Conservation (phyloP, 2,888 invertebrate species). For the Drosophila kanekoi region DNA sequence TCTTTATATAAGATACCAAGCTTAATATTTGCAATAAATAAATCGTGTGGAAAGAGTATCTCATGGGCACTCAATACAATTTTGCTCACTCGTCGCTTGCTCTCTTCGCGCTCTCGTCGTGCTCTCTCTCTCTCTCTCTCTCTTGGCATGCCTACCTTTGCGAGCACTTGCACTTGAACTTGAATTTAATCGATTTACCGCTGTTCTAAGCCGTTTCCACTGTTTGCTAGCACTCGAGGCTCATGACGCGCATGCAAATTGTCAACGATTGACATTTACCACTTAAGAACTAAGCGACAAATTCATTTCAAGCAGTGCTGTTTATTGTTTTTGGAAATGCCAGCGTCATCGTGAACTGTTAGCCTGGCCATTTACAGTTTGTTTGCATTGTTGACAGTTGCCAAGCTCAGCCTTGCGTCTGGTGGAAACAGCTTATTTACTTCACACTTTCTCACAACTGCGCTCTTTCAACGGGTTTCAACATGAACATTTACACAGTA, state of each 20-base stretch:
- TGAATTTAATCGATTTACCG: conserved; percentile 36
- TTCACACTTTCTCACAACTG: conserved; percentile 17
- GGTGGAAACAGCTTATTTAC: conserved; percentile 17
- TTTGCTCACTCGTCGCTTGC: not conserved
- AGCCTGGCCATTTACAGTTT: conserved; percentile 14
- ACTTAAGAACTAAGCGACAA: conserved; percentile 4
- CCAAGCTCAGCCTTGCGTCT: conserved; percentile 23
- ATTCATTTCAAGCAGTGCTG: conserved; percentile 4
- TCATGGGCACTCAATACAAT: not conserved
- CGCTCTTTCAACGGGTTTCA: conserved; percentile 17
- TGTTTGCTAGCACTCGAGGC: conserved; percentile 2
- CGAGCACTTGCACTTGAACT: conserved; percentile 18
- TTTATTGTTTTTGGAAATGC: not conserved
- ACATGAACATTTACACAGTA: not conserved
- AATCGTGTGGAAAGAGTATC: not conserved
- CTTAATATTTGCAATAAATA: not conserved
- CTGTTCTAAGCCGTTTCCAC: conserved; percentile 9
- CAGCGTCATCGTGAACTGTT: conserved; percentile 6
- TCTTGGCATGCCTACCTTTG: not conserved
- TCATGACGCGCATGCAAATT: conserved; percentile 8
- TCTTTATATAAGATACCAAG: not conserved
- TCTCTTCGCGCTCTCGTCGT: not conserved
- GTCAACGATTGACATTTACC: conserved; percentile 2
- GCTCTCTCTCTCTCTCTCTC: not conserved
- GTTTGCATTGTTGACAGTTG: conserved; percentile 18